Base-by-base conservation (phyloP, 2,113 vertebrate species). In the Takifugu flavidus region DNA sequence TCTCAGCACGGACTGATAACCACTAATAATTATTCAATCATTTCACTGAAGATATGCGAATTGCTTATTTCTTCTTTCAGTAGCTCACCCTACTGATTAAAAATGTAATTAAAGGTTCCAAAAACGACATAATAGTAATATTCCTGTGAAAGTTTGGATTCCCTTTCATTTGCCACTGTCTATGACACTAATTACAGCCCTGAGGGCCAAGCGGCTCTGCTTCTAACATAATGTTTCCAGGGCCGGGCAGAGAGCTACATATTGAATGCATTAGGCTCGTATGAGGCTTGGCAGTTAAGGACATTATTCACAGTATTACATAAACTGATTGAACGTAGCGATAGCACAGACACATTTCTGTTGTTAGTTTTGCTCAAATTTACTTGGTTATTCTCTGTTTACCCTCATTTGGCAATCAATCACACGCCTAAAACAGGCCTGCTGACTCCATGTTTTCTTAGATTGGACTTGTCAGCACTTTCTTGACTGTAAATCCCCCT, bases 391-490 rank as follows among this genome's bases (percentile, higher is more conserved):
- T 20, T 20, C 20, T 20, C 20, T 20, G 20, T 20, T 70, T 28
- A 55, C 25, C 20, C 7, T 20, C 57, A 50, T 71, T 57, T 60
- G 72, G 58, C 49, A 45, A 26, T 2, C 20, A 47, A 4, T 25
- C 20, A 65, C 52, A 13, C n/a, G 60, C 76, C 72, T 64, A 63
- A 67, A 50, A 59, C 77, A 72, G 57, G 59, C 25, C 61, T 64
- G 49, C 65, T 59, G 53, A 44, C 29, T 59, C 49, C 66, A 79
- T 63, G 50, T 44, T 51, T 68, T 72, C 46, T 76, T 26, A 79
- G 70, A 84, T 67, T 54, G 43, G 79, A 74, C 56, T 72, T 85
- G 85, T 90, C 85, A 86, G 85, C 83, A 75, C 72, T 85, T 86
- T 82, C 63, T 78, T 73, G 74, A 68, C 55, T 66, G 53, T 73